Evolutionary conservation across 2,888 invertebrate species (phyloP).

Genomic region (Eupelmus urozonus): DNA sequence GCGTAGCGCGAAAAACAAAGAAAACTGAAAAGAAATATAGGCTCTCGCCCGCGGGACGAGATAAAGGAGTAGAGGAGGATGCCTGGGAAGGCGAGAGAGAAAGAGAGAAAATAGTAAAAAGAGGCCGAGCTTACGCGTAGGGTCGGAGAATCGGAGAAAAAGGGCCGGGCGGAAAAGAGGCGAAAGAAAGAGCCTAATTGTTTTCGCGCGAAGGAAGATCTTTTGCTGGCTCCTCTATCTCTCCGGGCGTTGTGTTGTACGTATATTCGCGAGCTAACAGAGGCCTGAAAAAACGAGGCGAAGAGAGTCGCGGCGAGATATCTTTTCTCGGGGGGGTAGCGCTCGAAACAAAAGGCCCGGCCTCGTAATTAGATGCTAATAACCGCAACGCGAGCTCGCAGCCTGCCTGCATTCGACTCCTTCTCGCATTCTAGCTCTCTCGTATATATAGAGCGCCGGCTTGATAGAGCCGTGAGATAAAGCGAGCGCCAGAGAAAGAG

Average conservation of each 20-base stretch:
- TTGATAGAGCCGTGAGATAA: conserved; percentile 14
- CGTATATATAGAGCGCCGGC: conserved; percentile 39
- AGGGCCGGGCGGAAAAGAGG: not conserved
- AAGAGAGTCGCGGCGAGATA: conserved; percentile 3
- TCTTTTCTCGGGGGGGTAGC: conserved; percentile 13
- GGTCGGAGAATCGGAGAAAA: conserved; percentile 10
- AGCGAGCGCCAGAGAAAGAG: conserved; percentile 19
- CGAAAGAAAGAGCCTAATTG: conserved; percentile 46
- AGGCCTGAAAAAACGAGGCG: not conserved
- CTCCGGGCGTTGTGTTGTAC: not conserved
- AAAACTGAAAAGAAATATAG: conserved; percentile 1
- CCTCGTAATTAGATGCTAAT: conserved; percentile 75
- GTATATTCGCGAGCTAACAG: not conserved
- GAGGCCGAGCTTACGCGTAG: not conserved
- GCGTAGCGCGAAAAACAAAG: conserved; percentile 19
- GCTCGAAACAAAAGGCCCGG: conserved; percentile 42
- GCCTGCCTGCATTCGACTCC: conserved; percentile 49
- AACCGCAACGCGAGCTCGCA: no score
- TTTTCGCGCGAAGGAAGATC: conserved; percentile 55
- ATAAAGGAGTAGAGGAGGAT: conserved; percentile 6
- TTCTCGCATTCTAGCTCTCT: conserved; percentile 59
- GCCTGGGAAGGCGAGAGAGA: conserved; percentile 26
- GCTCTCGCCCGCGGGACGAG: not conserved
- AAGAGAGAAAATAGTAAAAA: conserved; percentile 33
- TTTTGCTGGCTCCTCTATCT: conserved; percentile 20